Evolutionary conservation across 2,113 vertebrate species (phyloP).

Genomic region (Rhineura floridana): DNA sequence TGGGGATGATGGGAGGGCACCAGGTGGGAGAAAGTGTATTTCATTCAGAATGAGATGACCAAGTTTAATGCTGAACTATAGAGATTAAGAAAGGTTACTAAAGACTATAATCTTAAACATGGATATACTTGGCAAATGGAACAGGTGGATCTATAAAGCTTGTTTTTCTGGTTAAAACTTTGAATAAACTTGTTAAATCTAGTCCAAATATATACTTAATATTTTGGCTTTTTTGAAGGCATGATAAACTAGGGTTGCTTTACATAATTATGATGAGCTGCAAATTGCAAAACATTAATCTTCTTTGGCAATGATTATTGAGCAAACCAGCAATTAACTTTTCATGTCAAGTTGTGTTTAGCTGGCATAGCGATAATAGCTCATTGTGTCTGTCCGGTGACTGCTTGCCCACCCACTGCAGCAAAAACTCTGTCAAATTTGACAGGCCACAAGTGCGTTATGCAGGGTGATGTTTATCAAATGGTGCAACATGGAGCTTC

Average conservation of each 20-base stretch:
- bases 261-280: conserved; percentile 59
- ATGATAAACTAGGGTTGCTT: conserved; percentile 41
- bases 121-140: not conserved
- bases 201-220: not conserved
- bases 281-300: conserved; percentile 16
- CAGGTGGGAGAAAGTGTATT: too few species aligned
- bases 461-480: not conserved
- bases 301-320: conserved; percentile 56
- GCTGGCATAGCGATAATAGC: conserved; percentile 51
- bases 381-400: conserved; percentile 58
- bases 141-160: not conserved
- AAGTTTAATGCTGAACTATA: not conserved
- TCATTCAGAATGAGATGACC: not conserved
- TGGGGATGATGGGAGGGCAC: too few species aligned
- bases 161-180: not conserved
- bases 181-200: not conserved
- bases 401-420: conserved; percentile 34
- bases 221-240: conserved; percentile 21
- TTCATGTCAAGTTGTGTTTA: conserved; percentile 65
- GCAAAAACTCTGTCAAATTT: conserved; percentile 3
- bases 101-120: not conserved
- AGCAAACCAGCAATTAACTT: conserved; percentile 68
- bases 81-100: not conserved
- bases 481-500: not conserved
- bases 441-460: not conserved